Evolutionary conservation across 2,888 invertebrate species (phyloP).

Genomic region (Liodrosophila aerea): DNA sequence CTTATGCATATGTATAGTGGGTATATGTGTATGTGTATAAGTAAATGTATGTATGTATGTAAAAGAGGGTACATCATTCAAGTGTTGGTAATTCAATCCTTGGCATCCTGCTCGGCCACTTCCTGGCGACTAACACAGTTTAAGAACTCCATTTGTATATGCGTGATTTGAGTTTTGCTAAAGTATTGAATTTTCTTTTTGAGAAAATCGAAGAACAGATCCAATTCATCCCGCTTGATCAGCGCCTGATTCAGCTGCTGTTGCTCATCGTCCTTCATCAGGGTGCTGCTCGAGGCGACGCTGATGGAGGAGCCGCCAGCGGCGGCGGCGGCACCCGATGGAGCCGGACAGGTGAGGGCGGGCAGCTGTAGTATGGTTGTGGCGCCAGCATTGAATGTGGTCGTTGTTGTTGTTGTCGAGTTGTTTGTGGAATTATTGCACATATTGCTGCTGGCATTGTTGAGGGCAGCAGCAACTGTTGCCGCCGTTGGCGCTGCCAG

Average conservation of each 20-base stretch:
- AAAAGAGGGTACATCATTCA: too few species aligned
- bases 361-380: conserved; percentile 63
- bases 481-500: conserved; percentile 9
- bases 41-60: too few species aligned
- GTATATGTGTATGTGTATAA: too few species aligned
- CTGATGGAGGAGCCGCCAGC: conserved; percentile 15
- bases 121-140: conserved; percentile 79
- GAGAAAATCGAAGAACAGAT: conserved; percentile 80
- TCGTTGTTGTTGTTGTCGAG: conserved; percentile 16
- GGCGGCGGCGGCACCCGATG: too few species aligned
- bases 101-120: conserved; percentile 66
- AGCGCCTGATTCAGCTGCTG: conserved; percentile 44
- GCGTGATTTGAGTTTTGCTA: conserved; percentile 77
- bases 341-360: conserved; percentile 29
- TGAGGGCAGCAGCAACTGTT: conserved; percentile 3
- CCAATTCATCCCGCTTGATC: conserved; percentile 76
- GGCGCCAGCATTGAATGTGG: conserved; percentile 33
- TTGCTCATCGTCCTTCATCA: conserved; percentile 52
- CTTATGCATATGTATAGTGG: too few species aligned
- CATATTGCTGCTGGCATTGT: background rate
- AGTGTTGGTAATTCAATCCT: conserved; percentile 49
- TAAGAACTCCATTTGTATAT: conserved; percentile 80
- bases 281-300: conserved; percentile 41
- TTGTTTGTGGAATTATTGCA: conserved; percentile 37
- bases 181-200: conserved; percentile 80